Percentiles rank a stretch among this genome's conserved stretches.
Evolutionary conservation across 2,113 vertebrate genomes (phyloP).

Genomic region (Chlorodrepanis virens): DNA sequence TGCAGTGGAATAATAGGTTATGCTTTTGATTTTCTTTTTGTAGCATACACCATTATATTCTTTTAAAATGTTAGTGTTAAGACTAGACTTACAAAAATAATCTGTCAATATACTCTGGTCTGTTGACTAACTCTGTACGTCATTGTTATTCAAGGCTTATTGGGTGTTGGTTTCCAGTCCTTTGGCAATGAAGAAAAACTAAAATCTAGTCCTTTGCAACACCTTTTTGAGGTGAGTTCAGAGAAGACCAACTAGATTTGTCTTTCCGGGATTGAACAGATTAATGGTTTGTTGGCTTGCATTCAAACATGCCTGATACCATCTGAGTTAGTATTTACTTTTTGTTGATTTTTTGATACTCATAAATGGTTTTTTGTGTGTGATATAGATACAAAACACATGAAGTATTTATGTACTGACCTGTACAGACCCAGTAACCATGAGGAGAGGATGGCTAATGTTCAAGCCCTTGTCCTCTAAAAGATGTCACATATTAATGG

Average conservation of each 20-base stretch:
- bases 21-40: neutral
- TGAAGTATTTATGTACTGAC: neutral
- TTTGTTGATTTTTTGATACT: neutral
- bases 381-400: neutral
- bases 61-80: neutral
- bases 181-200: constrained; percentile 88
- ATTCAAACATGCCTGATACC: neutral
- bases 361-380: neutral
- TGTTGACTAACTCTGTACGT: neutral
- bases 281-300: neutral
- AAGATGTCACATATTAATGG: neutral
- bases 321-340: neutral
- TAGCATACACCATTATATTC: neutral
- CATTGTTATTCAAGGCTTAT: constrained; percentile 78
- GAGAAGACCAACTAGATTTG: neutral
- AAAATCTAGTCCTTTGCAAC: constrained; percentile 86
- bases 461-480: neutral
- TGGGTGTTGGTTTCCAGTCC: constrained; percentile 86
- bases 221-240: constrained; percentile 91
- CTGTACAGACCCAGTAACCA: neutral
- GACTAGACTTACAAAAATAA: neutral
- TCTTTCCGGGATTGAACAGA: neutral
- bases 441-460: neutral
- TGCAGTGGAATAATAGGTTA: neutral
- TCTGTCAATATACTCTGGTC: neutral